Conservation (phyloP, 2,888 invertebrate species). For the Hanleya hanleyi region DNA sequence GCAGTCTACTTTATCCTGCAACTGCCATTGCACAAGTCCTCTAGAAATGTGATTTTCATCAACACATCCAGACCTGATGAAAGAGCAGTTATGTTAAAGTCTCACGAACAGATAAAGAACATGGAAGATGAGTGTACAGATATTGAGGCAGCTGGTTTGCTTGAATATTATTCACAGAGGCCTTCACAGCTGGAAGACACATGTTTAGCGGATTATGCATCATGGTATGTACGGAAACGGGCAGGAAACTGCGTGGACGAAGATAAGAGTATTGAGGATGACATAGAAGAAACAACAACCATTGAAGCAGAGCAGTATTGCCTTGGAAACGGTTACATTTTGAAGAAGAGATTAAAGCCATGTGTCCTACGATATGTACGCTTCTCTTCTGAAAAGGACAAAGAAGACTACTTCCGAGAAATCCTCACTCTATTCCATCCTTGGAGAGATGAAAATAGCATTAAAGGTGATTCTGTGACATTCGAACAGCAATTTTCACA, state of each 20-base stretch:
- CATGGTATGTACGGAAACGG: slow-evolving; percentile 8
- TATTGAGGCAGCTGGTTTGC: slow-evolving; percentile 22
- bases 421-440: slow-evolving; percentile 21
- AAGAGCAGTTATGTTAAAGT: slow-evolving; percentile 32
- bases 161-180: slow-evolving; percentile 26
- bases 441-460: slow-evolving; percentile 21
- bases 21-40: slow-evolving; percentile 31
- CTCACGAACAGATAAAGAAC: slow-evolving; percentile 16
- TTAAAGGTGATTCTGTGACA: neutral
- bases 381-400: slow-evolving; percentile 21
- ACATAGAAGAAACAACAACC: slow-evolving; percentile 13
- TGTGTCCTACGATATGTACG: slow-evolving; percentile 28
- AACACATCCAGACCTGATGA: slow-evolving; percentile 38
- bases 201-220: slow-evolving; percentile 28
- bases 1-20: slow-evolving; percentile 37
- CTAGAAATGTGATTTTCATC: slow-evolving; percentile 35
- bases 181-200: slow-evolving; percentile 22
- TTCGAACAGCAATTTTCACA: slow-evolving; percentile 17
- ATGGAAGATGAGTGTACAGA: slow-evolving; percentile 35
- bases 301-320: slow-evolving; percentile 1
- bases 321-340: slow-evolving; percentile 12
- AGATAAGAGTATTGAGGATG: neutral
- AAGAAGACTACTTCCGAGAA: slow-evolving; percentile 26
- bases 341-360: slow-evolving; percentile 3
- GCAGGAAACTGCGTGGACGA: slow-evolving; percentile 10